These are phyloP conservation scores for Ophioninae sp. DNA, from an alignment of 2,888 invertebrate species.

Conservation along the genomic window DNA sequence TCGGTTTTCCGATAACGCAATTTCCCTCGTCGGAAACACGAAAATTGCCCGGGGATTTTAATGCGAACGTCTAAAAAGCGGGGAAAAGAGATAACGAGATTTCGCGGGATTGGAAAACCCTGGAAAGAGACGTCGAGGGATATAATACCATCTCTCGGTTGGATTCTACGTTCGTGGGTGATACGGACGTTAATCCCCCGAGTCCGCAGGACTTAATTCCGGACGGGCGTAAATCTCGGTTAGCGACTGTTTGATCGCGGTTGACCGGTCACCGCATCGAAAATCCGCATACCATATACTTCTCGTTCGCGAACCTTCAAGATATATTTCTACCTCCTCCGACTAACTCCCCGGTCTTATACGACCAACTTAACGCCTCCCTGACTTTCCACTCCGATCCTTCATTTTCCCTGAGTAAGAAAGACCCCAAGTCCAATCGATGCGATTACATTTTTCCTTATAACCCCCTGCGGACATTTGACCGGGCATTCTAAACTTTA, in stretches of 20 bases:
- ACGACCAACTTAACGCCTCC: constrained; percentile 58
- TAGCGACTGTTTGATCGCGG: constrained; percentile 78
- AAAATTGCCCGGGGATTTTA: constrained; percentile 41
- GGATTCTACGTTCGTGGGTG: constrained; percentile 27
- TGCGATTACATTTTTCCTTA: background rate
- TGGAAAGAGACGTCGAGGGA: background rate
- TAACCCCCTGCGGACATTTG: background rate
- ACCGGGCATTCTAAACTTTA: no score
- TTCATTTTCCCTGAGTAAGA: constrained; percentile 8
- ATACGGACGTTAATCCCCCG: constrained; percentile 76
- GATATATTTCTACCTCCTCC: constrained; percentile 20
- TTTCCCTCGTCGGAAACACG: constrained; percentile 33
- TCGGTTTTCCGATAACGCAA: constrained; percentile 28
- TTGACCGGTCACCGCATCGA: constrained; percentile 68
- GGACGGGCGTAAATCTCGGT: constrained; percentile 78
- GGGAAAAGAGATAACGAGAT: constrained; percentile 54
- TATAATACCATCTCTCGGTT: constrained; percentile 28
- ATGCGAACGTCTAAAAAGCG: constrained; percentile 23
- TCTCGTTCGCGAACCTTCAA: constrained; percentile 35
- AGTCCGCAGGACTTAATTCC: constrained; percentile 75
- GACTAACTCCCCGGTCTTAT: constrained; percentile 31
- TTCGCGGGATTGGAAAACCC: constrained; percentile 57
- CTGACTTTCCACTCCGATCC: constrained; percentile 50
- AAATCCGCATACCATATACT: constrained; percentile 27
- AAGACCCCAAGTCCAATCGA: background rate